Base-by-base conservation (phyloP, 2,797 vertebrate genomes). In the Lepus townsendii region DNA sequence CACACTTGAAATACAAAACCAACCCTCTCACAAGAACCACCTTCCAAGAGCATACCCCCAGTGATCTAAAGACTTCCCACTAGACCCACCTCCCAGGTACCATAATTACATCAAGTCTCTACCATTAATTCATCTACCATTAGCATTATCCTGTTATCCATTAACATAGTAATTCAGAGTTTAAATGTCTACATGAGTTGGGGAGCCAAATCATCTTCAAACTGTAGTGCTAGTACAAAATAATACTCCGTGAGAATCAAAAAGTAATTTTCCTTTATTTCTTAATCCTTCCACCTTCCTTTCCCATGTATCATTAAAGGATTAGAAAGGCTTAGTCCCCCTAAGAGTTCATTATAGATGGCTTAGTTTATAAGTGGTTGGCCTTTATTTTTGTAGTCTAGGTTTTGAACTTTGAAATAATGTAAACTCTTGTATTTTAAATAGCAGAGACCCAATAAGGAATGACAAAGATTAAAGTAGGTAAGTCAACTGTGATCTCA, bases 271-370 rank as follows among this genome's bases (percentile, higher is more conserved):
- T 22, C 52, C 32, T 30, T 84, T 66, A 65, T 87, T 90, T 82
- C 66, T 69, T 91, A 77, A 57, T 86, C 47, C 68, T 88, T 86
- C 47, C 71, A 50, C 35, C 50, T 87, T 90, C 27, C 20, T 87
- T 96, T 83, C 50, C 73, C 60, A 94, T 79, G 26, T 91, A 91
- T 93, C 60, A 79, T 93, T 96, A 90, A 66, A 94, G 63, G 30
- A 76, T 84, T 96, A 69, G 42, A 92, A 83, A 86, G 54, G 75
- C 24, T 85, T 83, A 54, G 9, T 75, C 42, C 88, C 95, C 30
- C 87, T 85, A 63, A 7, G n/a, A 80, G 22, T 95, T 91, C 32
- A 66, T 85, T 96, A 69, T 75, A 75, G 63, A 83, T 77, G 71
- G 30, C 57, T 89, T 80, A 77, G 50, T 90, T 83, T 90, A 12